A percentile compares a stretch with the other conserved stretches of the same genome.
Conservation (phyloP, 2,888 invertebrate genomes). For the Dendrolimus houi region DNA sequence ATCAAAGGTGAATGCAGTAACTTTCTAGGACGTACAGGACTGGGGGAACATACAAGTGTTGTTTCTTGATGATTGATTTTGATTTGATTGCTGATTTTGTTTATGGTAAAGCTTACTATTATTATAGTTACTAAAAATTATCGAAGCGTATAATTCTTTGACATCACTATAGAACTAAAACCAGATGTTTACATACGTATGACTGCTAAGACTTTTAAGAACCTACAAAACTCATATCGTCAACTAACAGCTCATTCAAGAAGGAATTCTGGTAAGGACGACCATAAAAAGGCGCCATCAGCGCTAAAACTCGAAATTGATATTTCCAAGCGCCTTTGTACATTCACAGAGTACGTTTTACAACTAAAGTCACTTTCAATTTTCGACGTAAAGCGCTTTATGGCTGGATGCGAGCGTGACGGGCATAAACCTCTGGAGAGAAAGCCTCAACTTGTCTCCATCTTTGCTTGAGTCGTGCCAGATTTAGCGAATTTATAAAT, state of each 20-base stretch:
- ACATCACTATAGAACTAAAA: too few species aligned
- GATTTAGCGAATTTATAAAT: slow-evolving; percentile 32
- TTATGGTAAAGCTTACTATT: too few species aligned
- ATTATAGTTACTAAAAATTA: too few species aligned
- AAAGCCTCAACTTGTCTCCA: slow-evolving; percentile 47
- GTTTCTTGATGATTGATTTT: too few species aligned
- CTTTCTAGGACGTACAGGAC: too few species aligned
- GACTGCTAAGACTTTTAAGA: too few species aligned
- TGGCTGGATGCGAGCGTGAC: slow-evolving; percentile 55
- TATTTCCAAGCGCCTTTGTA: slow-evolving; percentile 43
- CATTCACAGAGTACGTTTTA: slow-evolving; percentile 54
- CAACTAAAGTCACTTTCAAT: slow-evolving; percentile 70
- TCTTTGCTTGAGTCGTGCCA: slow-evolving; percentile 33
- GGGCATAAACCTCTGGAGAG: slow-evolving; percentile 47
- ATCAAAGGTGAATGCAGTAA: too few species aligned
- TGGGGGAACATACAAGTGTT: too few species aligned
- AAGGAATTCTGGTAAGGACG: background rate
- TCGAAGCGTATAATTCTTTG: too few species aligned
- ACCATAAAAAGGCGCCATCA: slow-evolving; percentile 23
- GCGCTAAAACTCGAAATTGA: slow-evolving; percentile 45
- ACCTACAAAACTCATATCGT: background rate
- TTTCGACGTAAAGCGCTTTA: slow-evolving; percentile 66
- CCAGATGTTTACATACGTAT: too few species aligned
- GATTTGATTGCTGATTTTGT: too few species aligned
- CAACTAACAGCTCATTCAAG: background rate